Percentiles rank a stretch among this genome's conserved stretches.
phyloP scores from a whole-genome alignment of 2,797 vertebrate species.

The Anguilla marmorata region DNA sequence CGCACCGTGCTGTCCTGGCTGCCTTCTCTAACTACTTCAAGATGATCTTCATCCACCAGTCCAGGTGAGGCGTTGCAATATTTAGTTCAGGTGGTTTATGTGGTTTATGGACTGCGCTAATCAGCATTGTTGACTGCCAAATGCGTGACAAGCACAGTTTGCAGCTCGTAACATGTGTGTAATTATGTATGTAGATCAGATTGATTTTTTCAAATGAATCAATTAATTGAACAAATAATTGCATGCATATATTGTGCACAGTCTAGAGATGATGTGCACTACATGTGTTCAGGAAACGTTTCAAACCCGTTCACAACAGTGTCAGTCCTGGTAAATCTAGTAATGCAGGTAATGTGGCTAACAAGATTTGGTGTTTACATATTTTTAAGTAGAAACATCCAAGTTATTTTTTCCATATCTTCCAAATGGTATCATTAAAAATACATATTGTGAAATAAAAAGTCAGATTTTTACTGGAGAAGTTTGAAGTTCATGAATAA shows the following conservation, averaged over 20 bases:
- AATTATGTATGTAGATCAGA: not conserved
- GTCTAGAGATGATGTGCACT: not conserved
- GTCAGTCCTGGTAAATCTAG: not conserved
- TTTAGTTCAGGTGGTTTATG: not conserved
- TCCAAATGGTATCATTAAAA: no score
- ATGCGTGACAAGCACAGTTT: not conserved
- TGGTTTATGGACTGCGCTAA: not conserved
- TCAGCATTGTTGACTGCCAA: not conserved
- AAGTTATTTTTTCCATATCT: no score
- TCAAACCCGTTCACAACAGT: not conserved
- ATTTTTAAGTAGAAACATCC: no score
- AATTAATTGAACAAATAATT: not conserved
- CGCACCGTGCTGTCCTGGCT: constrained; percentile 93
- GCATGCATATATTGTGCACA: not conserved
- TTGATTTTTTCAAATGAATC: not conserved
- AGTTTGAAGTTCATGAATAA: no score
- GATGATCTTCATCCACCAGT: constrained; percentile 99
- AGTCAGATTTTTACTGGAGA: no score
- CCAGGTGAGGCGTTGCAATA: constrained; percentile 75
- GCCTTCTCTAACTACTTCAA: constrained; percentile 99
- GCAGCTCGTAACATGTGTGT: not conserved
- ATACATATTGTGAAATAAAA: not conserved
- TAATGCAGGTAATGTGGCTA: not conserved
- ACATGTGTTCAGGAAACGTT: not conserved
- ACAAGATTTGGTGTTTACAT: not conserved